phyloP scores from a whole-genome alignment of 2,888 invertebrate species.

The Glyphotaelius pellucidus region DNA sequence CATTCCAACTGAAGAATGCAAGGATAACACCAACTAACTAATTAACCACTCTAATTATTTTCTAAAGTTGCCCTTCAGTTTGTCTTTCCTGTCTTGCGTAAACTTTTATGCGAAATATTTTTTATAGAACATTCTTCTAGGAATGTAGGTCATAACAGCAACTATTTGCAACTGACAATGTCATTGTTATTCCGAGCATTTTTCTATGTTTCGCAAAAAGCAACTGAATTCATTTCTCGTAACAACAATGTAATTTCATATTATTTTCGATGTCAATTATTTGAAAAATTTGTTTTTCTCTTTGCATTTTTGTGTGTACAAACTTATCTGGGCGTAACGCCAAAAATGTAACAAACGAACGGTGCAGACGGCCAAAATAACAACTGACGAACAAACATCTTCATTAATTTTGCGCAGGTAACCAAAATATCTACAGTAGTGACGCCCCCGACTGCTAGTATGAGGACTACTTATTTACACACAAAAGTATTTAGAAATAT shows the following conservation, averaged over 20 bases:
- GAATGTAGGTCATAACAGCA: too few relatives aligned
- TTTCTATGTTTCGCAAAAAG: not conserved
- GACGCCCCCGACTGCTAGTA: not conserved
- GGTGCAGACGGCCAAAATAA: not conserved
- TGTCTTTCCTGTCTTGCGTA: not conserved
- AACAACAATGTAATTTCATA: not conserved
- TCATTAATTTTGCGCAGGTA: not conserved
- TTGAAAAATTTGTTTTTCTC: too few relatives aligned
- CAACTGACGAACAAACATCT: not conserved
- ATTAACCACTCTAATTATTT: not conserved
- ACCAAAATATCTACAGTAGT: not conserved
- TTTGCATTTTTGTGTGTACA: too few relatives aligned
- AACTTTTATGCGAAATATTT: not conserved
- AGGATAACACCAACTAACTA: not conserved
- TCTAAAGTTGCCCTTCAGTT: not conserved
- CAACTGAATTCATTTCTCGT: not conserved
- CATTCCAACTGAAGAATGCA: not conserved
- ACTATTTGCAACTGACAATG: not conserved
- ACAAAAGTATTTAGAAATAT: too few relatives aligned
- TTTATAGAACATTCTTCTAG: not conserved
- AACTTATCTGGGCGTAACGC: too few relatives aligned
- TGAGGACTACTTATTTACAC: too few relatives aligned
- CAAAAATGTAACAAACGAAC: not conserved
- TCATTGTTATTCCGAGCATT: not conserved
- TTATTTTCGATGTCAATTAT: too few relatives aligned